Percentiles rank a stretch among this genome's conserved stretches.
phyloP scores from a whole-genome alignment of 2,797 vertebrate species.

The Rhynchotus rufescens region DNA sequence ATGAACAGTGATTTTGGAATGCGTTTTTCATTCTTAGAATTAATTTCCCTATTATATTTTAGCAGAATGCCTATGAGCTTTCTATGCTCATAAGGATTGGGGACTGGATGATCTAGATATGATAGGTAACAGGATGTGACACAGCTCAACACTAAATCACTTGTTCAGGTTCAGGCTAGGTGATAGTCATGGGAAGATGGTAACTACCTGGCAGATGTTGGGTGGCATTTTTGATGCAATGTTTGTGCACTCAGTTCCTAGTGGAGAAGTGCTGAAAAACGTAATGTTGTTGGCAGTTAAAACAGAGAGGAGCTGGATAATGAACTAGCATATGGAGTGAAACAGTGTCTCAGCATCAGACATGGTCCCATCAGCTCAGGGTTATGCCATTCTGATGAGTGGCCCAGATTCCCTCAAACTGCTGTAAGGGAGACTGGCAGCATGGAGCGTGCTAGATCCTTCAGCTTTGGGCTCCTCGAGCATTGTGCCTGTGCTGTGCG shows the following conservation, averaged over 20 bases:
- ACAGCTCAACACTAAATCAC: constrained; percentile 52
- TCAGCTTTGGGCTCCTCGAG: neutral
- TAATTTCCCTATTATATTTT: constrained; percentile 23
- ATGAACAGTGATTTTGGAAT: neutral
- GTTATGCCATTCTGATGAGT: neutral
- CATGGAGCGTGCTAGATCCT: neutral
- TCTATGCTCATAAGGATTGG: neutral
- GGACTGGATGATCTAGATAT: neutral
- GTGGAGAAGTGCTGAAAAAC: constrained; percentile 69
- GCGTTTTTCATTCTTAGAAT: neutral
- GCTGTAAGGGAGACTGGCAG: neutral
- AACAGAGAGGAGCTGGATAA: constrained; percentile 63
- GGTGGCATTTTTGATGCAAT: constrained; percentile 68
- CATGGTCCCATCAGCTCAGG: constrained; percentile 39
- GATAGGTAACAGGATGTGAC: constrained; percentile 27
- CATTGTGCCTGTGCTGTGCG: neutral
- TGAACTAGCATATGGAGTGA: constrained; percentile 63
- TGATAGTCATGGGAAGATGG: constrained; percentile 55
- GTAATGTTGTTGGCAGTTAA: constrained; percentile 72
- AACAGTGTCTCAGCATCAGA: constrained; percentile 35
- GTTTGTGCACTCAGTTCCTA: constrained; percentile 72
- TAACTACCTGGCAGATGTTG: constrained; percentile 68
- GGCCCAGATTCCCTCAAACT: neutral
- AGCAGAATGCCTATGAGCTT: neutral
- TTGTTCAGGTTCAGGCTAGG: constrained; percentile 48